These are phyloP conservation scores for Scolopax rusticola DNA, from an alignment of 2,797 vertebrate species.

Conservation along the genomic window DNA sequence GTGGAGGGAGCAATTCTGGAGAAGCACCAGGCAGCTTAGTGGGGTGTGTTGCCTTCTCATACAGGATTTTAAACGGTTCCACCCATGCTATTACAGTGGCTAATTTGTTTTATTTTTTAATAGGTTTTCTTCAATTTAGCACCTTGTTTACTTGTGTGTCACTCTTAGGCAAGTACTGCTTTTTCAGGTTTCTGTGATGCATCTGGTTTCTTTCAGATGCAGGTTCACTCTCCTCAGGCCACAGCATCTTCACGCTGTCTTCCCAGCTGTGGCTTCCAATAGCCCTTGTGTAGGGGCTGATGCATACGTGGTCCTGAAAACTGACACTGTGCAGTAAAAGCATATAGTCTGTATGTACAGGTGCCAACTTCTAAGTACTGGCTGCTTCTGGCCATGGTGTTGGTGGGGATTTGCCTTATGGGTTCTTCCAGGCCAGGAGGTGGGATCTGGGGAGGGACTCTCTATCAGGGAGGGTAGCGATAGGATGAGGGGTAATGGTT, in stretches of 20 bases:
- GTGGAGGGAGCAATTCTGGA: accelerated
- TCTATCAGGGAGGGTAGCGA: too few relatives aligned
- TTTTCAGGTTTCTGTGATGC: neutral
- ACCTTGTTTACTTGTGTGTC: neutral
- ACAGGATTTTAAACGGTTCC: accelerated
- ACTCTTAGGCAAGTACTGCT: neutral
- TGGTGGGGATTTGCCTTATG: neutral
- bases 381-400: accelerated
- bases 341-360: accelerated
- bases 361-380: neutral
- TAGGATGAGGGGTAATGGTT: too few relatives aligned
- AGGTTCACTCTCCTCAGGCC: neutral
- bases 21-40: too few relatives aligned
- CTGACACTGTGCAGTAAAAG: neutral
- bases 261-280: neutral
- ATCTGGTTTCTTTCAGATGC: neutral
- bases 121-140: neutral
- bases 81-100: neutral
- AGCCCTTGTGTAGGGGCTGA: neutral
- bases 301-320: neutral
- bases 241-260: neutral
- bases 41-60: neutral
- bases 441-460: too few relatives aligned
- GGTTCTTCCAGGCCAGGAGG: neutral
- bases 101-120: neutral